A percentile compares a stretch with the other conserved stretches of the same genome.
Conservation (phyloP, 2,113 vertebrate species). For the Cygnus buccinator region DNA sequence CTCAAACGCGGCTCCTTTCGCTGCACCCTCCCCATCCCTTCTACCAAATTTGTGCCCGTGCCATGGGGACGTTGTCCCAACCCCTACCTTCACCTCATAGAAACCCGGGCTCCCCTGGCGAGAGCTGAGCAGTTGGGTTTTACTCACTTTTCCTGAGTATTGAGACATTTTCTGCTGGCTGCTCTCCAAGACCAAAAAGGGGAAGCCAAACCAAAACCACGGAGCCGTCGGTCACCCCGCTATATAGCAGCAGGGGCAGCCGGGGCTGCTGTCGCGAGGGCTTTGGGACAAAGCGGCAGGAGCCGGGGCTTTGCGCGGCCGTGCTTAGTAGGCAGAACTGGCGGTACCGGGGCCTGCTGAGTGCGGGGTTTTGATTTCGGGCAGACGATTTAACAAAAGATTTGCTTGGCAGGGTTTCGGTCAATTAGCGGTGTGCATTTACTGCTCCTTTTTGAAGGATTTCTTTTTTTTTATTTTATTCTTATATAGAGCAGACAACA, state of each 20-base stretch:
- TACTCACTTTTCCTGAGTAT: constrained; percentile 92
- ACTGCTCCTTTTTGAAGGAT: constrained; percentile 56
- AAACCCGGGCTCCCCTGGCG: not conserved
- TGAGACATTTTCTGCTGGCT: constrained; percentile 87
- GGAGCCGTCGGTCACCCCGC: constrained; percentile 73
- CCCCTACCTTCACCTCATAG: not conserved
- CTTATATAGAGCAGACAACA: not conserved
- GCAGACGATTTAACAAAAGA: constrained; percentile 81
- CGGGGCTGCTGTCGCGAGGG: not conserved
- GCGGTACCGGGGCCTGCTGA: constrained; percentile 79
- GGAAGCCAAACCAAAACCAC: constrained; percentile 67
- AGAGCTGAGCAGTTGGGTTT: not conserved
- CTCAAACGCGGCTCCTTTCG: not conserved
- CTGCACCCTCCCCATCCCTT: not conserved
- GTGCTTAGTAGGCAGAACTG: constrained; percentile 80
- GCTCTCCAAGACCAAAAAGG: constrained; percentile 68
- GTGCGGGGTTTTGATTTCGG: constrained; percentile 78
- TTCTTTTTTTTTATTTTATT: not conserved
- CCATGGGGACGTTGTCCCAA: not conserved
- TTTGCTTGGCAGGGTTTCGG: constrained; percentile 82
- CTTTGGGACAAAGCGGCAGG: constrained; percentile 75
- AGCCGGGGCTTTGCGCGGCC: constrained; percentile 74
- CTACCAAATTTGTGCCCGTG: not conserved
- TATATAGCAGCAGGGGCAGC: constrained; percentile 77
- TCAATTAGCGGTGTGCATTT: constrained; percentile 56